Evolutionary conservation across 2,797 vertebrate species (phyloP).

Genomic region (Schizopygopsis malacanthus): DNA sequence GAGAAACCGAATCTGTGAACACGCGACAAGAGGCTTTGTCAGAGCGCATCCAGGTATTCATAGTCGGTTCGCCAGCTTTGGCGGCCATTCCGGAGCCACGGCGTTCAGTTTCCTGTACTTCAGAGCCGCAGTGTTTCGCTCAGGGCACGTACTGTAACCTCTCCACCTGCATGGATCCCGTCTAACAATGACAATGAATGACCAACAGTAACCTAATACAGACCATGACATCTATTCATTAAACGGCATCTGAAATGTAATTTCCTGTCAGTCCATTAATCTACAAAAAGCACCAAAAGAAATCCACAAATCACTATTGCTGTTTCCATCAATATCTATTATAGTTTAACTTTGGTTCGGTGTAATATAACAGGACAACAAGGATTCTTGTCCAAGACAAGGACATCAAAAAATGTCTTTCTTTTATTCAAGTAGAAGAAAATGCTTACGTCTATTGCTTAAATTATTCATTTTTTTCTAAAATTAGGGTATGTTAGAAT

Average conservation of each 20-base stretch:
- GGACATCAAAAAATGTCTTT: neutral
- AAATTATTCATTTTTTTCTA: neutral
- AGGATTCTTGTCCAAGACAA: neutral
- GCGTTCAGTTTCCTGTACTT: slow-evolving; percentile 44
- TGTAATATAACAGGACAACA: slow-evolving; percentile 10
- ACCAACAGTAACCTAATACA: slow-evolving; percentile 44
- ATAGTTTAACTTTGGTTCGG: neutral
- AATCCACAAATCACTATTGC: slow-evolving; percentile 5
- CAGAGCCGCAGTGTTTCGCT: neutral
- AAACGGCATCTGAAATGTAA: slow-evolving; percentile 17
- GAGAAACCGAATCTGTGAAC: slow-evolving; percentile 54
- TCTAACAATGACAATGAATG: slow-evolving; percentile 31
- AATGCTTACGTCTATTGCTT: neutral
- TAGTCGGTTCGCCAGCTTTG: slow-evolving; percentile 24
- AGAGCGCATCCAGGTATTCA: slow-evolving; percentile 59
- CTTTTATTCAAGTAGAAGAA: neutral
- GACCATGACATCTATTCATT: slow-evolving; percentile 26
- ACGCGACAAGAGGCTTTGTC: slow-evolving; percentile 55
- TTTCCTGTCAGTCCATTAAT: slow-evolving; percentile 26
- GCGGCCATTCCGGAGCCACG: slow-evolving; percentile 27
- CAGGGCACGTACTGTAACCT: slow-evolving; percentile 36
- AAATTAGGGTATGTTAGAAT: neutral
- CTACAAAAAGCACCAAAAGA: slow-evolving; percentile 23
- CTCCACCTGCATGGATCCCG: slow-evolving; percentile 49
- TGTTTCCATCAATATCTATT: neutral